phyloP scores from a whole-genome alignment of 92 coral and sea anemone genomes.

The Epizoanthus fatuus region DNA sequence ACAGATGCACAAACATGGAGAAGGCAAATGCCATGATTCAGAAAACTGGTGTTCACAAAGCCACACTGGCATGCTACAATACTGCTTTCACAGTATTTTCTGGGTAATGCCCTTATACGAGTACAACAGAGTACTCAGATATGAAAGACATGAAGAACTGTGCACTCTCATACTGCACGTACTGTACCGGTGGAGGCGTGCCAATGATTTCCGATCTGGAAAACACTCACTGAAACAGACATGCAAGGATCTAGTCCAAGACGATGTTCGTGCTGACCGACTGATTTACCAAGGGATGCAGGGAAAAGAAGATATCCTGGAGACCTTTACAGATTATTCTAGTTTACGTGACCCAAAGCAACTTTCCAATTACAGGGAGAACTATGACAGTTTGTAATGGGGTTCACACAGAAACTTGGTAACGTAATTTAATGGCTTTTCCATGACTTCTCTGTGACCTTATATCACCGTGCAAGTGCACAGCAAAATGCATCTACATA shows the following conservation, averaged over 20 bases:
- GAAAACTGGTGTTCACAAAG: conserved; percentile 51
- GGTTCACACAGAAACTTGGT: too few relatives aligned
- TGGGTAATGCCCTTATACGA: conserved; percentile 59
- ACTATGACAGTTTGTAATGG: conserved; percentile 9
- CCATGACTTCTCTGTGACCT: too few relatives aligned
- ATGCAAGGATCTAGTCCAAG: conserved; percentile 30
- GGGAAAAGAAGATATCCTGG: conserved; percentile 39
- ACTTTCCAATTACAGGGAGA: conserved; percentile 52
- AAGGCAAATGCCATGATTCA: conserved; percentile 30
- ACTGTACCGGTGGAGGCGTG: too few relatives aligned
- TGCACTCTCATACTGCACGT: not conserved
- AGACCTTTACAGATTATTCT: conserved; percentile 35
- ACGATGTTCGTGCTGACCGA: conserved; percentile 50
- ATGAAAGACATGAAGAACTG: conserved; percentile 25
- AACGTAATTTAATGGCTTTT: too few relatives aligned
- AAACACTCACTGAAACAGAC: conserved; percentile 47
- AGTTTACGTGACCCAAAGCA: conserved; percentile 48
- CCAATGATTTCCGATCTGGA: conserved; percentile 15
- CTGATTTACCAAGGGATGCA: conserved; percentile 50
- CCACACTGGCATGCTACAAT: conserved; percentile 31
- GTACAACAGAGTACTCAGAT: conserved; percentile 39
- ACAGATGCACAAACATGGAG: conserved; percentile 9
- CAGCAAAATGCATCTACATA: too few relatives aligned
- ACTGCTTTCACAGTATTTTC: conserved; percentile 49
- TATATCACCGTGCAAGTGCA: too few relatives aligned